Evolutionary conservation across 2,797 vertebrate species (phyloP).

Genomic region (Enteromius radiatus): DNA sequence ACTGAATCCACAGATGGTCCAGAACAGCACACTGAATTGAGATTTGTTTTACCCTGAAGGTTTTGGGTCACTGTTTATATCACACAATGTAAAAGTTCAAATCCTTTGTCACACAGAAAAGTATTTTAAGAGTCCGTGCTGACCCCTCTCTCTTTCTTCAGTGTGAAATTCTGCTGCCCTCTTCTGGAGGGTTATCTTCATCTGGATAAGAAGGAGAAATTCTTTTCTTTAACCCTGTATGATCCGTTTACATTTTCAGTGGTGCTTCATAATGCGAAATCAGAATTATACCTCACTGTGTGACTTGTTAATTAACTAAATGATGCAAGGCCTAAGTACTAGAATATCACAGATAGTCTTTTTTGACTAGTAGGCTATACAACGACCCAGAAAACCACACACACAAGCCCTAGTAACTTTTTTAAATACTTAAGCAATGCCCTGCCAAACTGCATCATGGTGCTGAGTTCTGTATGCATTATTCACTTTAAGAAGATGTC

Average conservation of each 20-base stretch:
- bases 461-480: background rate
- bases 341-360: background rate
- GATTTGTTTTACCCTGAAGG: slow-evolving; percentile 12
- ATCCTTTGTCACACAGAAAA: background rate
- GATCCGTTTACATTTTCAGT: background rate
- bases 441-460: background rate
- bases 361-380: too few relatives aligned
- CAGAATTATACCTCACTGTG: background rate
- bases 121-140: background rate
- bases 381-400: background rate
- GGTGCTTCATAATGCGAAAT: background rate
- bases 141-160: background rate
- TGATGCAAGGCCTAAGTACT: background rate
- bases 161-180: slow-evolving; percentile 19
- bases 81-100: background rate
- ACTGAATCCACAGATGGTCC: background rate
- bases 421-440: background rate
- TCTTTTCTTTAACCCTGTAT: background rate
- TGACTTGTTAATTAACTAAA: background rate
- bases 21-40: background rate
- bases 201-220: background rate
- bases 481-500: background rate
- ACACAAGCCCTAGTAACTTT: too few relatives aligned
- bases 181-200: slow-evolving; percentile 28
- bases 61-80: background rate